phyloP scores from a whole-genome alignment of 2,888 invertebrate species.

The Bibio marci region DNA sequence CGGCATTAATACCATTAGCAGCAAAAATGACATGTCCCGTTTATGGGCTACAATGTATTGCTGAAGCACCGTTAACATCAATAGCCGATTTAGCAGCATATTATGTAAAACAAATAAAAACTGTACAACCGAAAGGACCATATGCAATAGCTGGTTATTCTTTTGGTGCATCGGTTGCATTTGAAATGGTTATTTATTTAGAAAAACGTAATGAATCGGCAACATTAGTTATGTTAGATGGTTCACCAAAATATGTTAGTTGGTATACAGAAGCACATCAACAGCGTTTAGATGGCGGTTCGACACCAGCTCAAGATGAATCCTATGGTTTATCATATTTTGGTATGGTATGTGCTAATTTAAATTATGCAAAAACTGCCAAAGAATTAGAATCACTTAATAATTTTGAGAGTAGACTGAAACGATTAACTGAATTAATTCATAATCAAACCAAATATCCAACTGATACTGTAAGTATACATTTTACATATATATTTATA shows the following conservation, averaged over 20 bases:
- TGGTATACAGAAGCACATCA: constrained; percentile 51
- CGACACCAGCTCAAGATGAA: constrained; percentile 40
- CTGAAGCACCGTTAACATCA: constrained; percentile 51
- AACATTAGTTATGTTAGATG: constrained; percentile 63
- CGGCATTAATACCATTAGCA: constrained; percentile 53
- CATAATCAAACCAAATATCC: constrained; percentile 23
- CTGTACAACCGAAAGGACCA: constrained; percentile 62
- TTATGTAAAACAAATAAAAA: constrained; percentile 56
- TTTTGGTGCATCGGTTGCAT: constrained; percentile 85
- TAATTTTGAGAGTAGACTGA: constrained; percentile 29
- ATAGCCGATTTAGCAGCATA: constrained; percentile 54
- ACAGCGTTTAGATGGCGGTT: constrained; percentile 27
- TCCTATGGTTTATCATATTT: constrained; percentile 68
- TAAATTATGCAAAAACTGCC: constrained; percentile 44
- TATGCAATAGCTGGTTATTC: constrained; percentile 89
- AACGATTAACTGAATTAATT: constrained; percentile 31
- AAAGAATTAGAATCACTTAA: constrained; percentile 19
- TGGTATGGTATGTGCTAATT: constrained; percentile 56
- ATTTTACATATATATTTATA: too few relatives aligned
- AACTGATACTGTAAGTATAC: constrained; percentile 13
- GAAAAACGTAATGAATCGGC: constrained; percentile 35
- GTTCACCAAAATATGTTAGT: constrained; percentile 68
- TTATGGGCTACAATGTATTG: constrained; percentile 80
- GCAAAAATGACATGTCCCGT: constrained; percentile 55
- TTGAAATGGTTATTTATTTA: constrained; percentile 82